Conservation (phyloP, 2,797 vertebrate species). For the Sparidentex hasta region DNA sequence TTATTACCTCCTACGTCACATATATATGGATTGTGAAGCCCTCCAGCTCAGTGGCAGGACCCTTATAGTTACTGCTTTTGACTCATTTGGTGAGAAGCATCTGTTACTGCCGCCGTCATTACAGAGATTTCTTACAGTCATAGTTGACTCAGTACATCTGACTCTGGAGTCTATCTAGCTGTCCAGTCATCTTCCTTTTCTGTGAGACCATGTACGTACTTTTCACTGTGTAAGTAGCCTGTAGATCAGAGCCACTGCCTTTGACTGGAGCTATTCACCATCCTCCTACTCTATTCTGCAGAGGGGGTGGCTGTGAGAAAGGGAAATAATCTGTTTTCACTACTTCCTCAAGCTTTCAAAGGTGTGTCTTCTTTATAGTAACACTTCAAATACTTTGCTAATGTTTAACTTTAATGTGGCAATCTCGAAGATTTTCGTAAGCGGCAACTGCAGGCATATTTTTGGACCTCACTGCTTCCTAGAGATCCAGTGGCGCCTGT, state of each 20-base stretch:
- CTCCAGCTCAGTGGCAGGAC: slow-evolving; percentile 3
- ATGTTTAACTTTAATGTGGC: slow-evolving; percentile 20
- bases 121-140: slow-evolving; percentile 24
- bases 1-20: slow-evolving; percentile 18
- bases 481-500: too few species aligned
- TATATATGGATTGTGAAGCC: slow-evolving; percentile 7
- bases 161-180: slow-evolving; percentile 14
- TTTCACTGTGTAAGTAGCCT: slow-evolving; percentile 20
- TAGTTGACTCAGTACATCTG: slow-evolving; percentile 20
- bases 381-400: slow-evolving; percentile 7
- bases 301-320: slow-evolving; percentile 4
- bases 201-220: background rate
- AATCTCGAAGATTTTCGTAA: too few species aligned
- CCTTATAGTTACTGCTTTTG: slow-evolving; percentile 8
- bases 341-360: slow-evolving; percentile 10
- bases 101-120: slow-evolving; percentile 5
- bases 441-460: too few species aligned
- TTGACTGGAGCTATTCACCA: slow-evolving; percentile 20
- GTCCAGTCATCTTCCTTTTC: slow-evolving; percentile 7
- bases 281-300: background rate
- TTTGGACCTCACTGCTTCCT: too few species aligned
- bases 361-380: slow-evolving; percentile 28
- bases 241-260: slow-evolving; percentile 24
- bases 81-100: slow-evolving; percentile 27
- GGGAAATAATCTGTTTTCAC: slow-evolving; percentile 15